Conservation (phyloP, 2,113 vertebrate genomes). For the Hydrochoerus hydrochaeris region DNA sequence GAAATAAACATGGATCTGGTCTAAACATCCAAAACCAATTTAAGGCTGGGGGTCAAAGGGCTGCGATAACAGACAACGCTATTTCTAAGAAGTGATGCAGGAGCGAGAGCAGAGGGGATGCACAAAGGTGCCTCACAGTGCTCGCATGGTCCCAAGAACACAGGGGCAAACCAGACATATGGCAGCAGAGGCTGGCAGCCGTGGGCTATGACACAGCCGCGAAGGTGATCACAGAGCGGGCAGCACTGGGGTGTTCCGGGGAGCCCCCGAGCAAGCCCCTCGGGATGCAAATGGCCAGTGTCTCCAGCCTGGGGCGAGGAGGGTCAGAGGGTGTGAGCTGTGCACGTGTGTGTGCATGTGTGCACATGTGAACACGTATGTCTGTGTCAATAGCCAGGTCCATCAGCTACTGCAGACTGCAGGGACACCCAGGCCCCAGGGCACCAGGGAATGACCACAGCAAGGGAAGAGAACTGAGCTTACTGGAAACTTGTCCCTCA, state of each 20-base stretch:
- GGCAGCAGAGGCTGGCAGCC: too few species aligned
- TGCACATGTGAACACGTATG: background rate
- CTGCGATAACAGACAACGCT: background rate
- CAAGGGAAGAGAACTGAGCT: background rate
- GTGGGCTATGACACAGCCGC: accelerated
- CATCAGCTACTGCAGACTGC: background rate
- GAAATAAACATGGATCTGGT: background rate
- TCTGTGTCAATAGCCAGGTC: background rate
- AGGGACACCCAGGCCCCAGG: background rate
- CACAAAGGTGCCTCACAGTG: accelerated
- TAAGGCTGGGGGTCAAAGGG: background rate
- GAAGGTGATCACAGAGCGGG: accelerated
- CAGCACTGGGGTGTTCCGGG: accelerated
- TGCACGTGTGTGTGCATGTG: accelerated
- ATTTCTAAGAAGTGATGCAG: background rate
- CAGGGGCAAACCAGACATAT: accelerated
- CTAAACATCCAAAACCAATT: background rate
- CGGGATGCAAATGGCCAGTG: accelerated
- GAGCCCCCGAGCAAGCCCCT: accelerated
- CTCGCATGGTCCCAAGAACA: background rate
- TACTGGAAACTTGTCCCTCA: background rate
- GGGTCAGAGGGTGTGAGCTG: accelerated
- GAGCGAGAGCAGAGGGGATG: accelerated
- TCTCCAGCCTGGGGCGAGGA: background rate
- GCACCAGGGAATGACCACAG: background rate